Base-by-base conservation (phyloP, 2,113 vertebrate species). In the Xenus cinereus region DNA sequence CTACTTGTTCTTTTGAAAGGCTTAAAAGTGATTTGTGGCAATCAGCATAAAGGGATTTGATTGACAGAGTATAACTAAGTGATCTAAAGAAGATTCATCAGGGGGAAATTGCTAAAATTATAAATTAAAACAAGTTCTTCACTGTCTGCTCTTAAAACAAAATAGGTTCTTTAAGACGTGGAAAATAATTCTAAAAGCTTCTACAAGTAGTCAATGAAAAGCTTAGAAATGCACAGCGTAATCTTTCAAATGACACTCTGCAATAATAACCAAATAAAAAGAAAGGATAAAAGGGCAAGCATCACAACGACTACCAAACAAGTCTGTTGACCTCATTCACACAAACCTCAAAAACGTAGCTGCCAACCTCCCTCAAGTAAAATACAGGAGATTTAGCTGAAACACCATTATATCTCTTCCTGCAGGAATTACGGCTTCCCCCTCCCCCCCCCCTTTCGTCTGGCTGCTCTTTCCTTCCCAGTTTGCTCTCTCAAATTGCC, bases 1-100 rank as follows among this genome's bases (percentile, higher is more conserved):
- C 82, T 95, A 68, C 83, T 90, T 60, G 27, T 77, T 84, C 53
- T 90, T 90, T 90, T 87, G 41, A 79, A 95, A 94, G 72, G 60
- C 46, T 74, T 68, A 78, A 62, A 91, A 94, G 59, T 82, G 23
- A 77, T 76, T 94, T 87, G 60, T 72, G 35, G 46, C 91, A 96
- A 95, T 90, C 87, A 90, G 72, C 66, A 87, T 59, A 92, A 84
- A 87, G 9, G 7, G 32, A 64, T 62, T 80, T 73, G 74, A 91
- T 64, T 75, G 89, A 89, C 50, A 73, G 69, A 84, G 48, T 73
- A 92, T 71, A 96, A 81, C 67, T 59, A 96, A 53, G 43, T 54
- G 48, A 85, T 79, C 80, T 56, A 83, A 24, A 84, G 45, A 89
- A 64, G 73, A 92, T 77, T 89, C 39, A 90, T 43, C 60, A 66